Percentiles rank a stretch among this genome's conserved stretches.
phyloP scores from a whole-genome alignment of 2,888 invertebrate genomes.

The Microctonus aethiopoides region DNA sequence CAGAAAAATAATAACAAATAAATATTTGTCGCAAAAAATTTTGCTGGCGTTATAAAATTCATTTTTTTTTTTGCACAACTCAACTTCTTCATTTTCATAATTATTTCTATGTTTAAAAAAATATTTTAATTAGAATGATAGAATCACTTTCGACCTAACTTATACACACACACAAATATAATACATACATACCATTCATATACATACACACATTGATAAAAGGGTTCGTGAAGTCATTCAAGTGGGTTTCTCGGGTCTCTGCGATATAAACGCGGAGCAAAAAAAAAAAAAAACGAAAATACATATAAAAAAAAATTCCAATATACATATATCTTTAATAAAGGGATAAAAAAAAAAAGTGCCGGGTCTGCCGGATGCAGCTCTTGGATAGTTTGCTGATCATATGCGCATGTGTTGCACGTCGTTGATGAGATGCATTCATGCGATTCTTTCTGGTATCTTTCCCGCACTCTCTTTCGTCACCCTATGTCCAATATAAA shows the following conservation, averaged over 20 bases:
- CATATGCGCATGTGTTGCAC: slow-evolving; percentile 1
- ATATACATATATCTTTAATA: slow-evolving; percentile 25
- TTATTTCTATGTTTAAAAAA: neutral
- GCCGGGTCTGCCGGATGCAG: slow-evolving; percentile 56
- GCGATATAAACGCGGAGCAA: neutral
- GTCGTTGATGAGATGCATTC: slow-evolving; percentile 13
- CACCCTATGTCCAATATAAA: neutral
- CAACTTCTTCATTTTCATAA: neutral
- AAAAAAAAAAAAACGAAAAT: slow-evolving; percentile 47
- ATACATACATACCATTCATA: neutral
- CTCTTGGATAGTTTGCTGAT: slow-evolving; percentile 42
- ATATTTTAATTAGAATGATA: neutral
- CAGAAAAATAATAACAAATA: neutral
- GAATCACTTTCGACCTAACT: neutral
- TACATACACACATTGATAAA: neutral
- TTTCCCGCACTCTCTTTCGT: neutral
- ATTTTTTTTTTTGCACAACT: neutral
- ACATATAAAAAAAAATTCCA: slow-evolving; percentile 35
- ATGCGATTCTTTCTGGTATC: slow-evolving; percentile 17
- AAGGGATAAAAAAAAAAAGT: slow-evolving; percentile 42
- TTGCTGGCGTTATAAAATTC: neutral
- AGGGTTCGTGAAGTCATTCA: neutral
- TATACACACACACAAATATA: neutral
- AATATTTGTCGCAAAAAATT: neutral
- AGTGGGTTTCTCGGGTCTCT: neutral